Base-by-base conservation (phyloP, 2,888 invertebrate genomes). In the Microlaimidae sp. region DNA sequence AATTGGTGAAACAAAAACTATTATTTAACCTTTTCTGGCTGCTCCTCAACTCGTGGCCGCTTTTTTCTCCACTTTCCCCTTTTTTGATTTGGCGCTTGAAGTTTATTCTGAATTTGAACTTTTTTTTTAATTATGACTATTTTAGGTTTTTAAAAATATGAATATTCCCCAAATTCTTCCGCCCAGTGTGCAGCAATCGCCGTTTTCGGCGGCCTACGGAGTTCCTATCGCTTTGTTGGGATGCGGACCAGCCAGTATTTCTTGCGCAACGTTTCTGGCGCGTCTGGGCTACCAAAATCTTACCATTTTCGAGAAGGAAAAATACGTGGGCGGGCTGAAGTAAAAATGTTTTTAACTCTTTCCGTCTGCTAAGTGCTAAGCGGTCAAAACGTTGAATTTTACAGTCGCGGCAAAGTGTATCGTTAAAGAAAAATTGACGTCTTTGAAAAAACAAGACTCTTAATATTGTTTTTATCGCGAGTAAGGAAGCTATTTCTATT, bases 191-290 rank as follows among this genome's bases (percentile, higher is more conserved):
- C 63, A 70, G 10, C 60, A 65, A 2, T 59, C 59, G 19, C 60
- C 64, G 4, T 57, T 67, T 4, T 60, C 71, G 19, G 69, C 70
- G 2, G 64, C 64, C 56, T 78, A 80, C 13, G 53, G 59, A 29
- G 76, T 79, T 5, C 83, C 81, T 72, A 83, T 97, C 49, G 89
- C 84, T 0, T 70, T 97, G 27, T 68, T 95, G 5, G 95, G 97
- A 0, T 92, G 89, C 58, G 97, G 97, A 0, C 95, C 97, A 0
- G 90, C 95, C 2, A 88, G 89, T 7, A 77, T 93, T 53, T 92
- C 92, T 10, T 95, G 95, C 67, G 93, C 92, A 1, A 90, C 93
- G 19, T 97, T 88, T 74, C 75, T 97, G 21, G 93, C 83, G 0
- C 77, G 97, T 24, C 75, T 97, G 19, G 97, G 97, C 0, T 97